phyloP scores from a whole-genome alignment of 92 coral and sea anemone genomes.

The Bergia puertoricense region DNA sequence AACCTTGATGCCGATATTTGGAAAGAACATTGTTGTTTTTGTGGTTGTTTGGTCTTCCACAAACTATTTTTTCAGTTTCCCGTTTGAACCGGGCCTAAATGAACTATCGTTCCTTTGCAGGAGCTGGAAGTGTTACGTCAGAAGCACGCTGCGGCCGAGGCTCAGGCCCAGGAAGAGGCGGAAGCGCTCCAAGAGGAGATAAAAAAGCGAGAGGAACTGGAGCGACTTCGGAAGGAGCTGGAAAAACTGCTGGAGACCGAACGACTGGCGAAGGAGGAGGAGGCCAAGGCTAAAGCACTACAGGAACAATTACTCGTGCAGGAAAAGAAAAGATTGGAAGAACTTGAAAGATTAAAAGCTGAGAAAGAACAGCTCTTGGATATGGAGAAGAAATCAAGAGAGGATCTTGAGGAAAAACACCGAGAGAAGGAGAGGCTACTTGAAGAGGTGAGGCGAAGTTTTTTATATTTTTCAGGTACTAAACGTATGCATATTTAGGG shows the following conservation, averaged over 20 bases:
- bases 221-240: slow-evolving; percentile 77
- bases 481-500: no score
- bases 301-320: slow-evolving; percentile 81
- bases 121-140: slow-evolving; percentile 82
- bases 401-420: slow-evolving; percentile 87
- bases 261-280: slow-evolving; percentile 86
- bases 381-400: slow-evolving; percentile 82
- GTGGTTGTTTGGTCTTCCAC: no score
- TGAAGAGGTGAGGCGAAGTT: slow-evolving; percentile 68
- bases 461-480: neutral
- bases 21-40: no score
- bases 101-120: slow-evolving; percentile 43
- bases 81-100: neutral
- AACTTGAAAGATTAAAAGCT: slow-evolving; percentile 70
- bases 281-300: slow-evolving; percentile 73
- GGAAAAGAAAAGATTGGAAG: slow-evolving; percentile 76
- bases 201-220: slow-evolving; percentile 82
- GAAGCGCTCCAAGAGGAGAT: slow-evolving; percentile 83
- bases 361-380: slow-evolving; percentile 78
- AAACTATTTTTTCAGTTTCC: no score
- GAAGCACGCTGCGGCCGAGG: slow-evolving; percentile 83
- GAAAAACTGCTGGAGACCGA: slow-evolving; percentile 78
- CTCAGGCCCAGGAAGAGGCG: slow-evolving; percentile 81
- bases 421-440: slow-evolving; percentile 83
- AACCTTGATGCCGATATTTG: no score